Conservation (phyloP, 2,797 vertebrate genomes). For the Neosalanx taihuensis region DNA sequence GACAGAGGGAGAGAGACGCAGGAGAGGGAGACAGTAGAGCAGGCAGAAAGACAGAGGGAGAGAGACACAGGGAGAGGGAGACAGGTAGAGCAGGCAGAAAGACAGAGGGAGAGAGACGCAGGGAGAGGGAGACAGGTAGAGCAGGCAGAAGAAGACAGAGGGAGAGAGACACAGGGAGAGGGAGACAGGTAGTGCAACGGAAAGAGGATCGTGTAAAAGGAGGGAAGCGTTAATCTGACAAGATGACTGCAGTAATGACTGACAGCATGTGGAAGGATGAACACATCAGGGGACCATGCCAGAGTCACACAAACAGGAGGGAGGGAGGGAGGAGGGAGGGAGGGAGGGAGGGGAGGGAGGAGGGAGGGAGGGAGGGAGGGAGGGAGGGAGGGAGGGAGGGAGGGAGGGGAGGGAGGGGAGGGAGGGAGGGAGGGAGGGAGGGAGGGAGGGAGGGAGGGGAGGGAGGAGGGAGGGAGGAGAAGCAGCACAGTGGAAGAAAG, state of each 20-base stretch:
- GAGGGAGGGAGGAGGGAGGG: constrained; percentile 20
- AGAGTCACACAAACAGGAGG: constrained; percentile 35
- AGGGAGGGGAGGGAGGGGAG: constrained; percentile 42
- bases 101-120: no score
- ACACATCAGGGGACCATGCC: constrained; percentile 40
- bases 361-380: constrained; percentile 12
- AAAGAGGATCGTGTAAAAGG: constrained; percentile 21
- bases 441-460: background rate
- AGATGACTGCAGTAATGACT: constrained; percentile 53
- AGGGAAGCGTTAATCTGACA: constrained; percentile 45
- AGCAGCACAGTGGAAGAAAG: no score
- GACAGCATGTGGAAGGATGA: constrained; percentile 50
- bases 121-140: no score
- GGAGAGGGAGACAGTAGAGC: no score
- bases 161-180: no score
- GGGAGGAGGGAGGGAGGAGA: background rate
- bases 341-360: background rate
- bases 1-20: no score
- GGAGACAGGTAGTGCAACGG: no score
- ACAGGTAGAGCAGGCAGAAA: no score
- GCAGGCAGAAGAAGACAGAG: no score
- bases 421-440: constrained; percentile 16
- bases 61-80: no score
- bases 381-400: constrained; percentile 8
- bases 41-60: no score